phyloP scores from a whole-genome alignment of 2,113 vertebrate species.

The Sisor rabdophorus region DNA sequence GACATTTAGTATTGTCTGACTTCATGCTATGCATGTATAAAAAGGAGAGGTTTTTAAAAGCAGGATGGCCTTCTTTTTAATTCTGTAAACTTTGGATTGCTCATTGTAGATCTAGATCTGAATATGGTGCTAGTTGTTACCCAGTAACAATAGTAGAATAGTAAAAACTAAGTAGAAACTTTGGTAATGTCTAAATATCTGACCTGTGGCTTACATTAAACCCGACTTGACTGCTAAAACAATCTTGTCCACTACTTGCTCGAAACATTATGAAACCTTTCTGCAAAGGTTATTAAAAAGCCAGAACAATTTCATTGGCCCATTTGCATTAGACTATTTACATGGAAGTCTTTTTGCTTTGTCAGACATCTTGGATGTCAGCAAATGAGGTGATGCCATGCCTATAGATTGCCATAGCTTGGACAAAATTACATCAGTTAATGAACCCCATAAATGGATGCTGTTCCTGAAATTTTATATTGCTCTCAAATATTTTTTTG shows the following conservation, averaged over 20 bases:
- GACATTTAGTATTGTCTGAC: not conserved
- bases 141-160: not conserved
- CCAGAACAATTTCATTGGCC: conserved; percentile 9
- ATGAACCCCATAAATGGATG: conserved; percentile 8
- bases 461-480: conserved; percentile 12
- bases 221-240: conserved; percentile 25
- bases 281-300: conserved; percentile 36
- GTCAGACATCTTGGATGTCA: conserved; percentile 51
- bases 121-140: conserved; percentile 6
- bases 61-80: no score
- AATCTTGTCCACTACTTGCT: not conserved
- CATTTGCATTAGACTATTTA: conserved; percentile 45
- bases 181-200: conserved; percentile 22
- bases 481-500: conserved; percentile 32
- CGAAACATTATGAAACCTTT: conserved; percentile 28
- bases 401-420: conserved; percentile 47
- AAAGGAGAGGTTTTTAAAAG: no score
- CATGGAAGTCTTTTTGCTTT: conserved; percentile 44
- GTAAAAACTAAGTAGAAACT: no score
- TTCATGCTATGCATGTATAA: not conserved
- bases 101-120: not conserved
- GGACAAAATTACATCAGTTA: conserved; percentile 47
- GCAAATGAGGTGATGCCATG: conserved; percentile 57
- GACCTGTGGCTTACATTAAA: conserved; percentile 28
- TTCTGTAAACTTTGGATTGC: no score